phyloP scores from a whole-genome alignment of 1,140 invertebrate species.

The Drosophila lini region DNA sequence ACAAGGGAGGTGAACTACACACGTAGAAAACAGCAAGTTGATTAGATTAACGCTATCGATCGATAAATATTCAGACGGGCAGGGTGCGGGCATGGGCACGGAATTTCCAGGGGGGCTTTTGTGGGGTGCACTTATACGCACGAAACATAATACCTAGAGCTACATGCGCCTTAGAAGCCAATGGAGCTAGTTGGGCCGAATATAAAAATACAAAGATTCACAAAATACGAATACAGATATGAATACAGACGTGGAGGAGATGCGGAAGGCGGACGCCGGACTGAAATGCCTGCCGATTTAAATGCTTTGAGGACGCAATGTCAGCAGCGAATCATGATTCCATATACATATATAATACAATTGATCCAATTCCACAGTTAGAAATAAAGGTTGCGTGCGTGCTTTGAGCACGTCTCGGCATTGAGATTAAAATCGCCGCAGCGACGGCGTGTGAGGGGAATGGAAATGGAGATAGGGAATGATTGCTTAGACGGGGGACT shows the following conservation, averaged over 20 bases:
- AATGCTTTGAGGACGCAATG: conserved; percentile 55
- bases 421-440: conserved; percentile 53
- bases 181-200: conserved; percentile 17
- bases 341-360: conserved; percentile 56
- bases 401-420: conserved; percentile 49
- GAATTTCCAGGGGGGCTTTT: neutral
- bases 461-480: conserved; percentile 38
- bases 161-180: conserved; percentile 31
- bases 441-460: conserved; percentile 15
- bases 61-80: conserved; percentile 19
- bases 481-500: conserved; percentile 47
- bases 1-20: conserved; percentile 25
- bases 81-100: conserved; percentile 5
- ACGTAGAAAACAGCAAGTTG: conserved; percentile 48
- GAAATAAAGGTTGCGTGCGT: conserved; percentile 30
- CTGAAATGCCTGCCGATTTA: conserved; percentile 22
- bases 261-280: conserved; percentile 6
- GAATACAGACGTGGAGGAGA: conserved; percentile 25
- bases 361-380: conserved; percentile 49
- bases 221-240: conserved; percentile 30
- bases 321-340: conserved; percentile 45
- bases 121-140: conserved; percentile 7
- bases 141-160: conserved; percentile 47
- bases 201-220: conserved; percentile 51
- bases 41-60: conserved; percentile 56